Evolutionary conservation across 2,888 invertebrate genomes (phyloP).

Genomic region (Tenthredo distinguenda): DNA sequence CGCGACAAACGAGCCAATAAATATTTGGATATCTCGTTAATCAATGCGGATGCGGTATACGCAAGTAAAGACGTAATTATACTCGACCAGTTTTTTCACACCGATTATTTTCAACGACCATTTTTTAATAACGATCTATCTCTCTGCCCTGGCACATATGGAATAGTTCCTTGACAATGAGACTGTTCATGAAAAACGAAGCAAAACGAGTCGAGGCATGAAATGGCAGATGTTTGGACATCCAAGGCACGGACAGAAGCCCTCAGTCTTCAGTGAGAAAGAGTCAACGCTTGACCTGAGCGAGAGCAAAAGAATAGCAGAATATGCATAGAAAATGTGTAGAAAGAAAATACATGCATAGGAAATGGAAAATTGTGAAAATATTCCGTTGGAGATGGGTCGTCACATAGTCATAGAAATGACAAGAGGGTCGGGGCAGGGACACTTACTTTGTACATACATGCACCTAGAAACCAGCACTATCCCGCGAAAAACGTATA

Average conservation of each 20-base stretch:
- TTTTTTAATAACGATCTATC: neutral
- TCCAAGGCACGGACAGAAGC: neutral
- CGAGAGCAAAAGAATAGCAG: neutral
- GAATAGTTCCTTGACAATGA: neutral
- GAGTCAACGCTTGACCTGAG: constrained; percentile 4
- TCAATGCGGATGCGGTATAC: neutral
- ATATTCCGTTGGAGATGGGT: neutral
- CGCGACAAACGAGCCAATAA: neutral
- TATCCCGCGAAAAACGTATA: neutral
- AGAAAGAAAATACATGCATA: constrained; percentile 21
- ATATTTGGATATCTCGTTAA: neutral
- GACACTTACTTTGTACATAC: neutral
- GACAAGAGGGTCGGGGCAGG: neutral
- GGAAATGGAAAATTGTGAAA: constrained; percentile 9
- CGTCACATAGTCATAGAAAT: constrained; percentile 2
- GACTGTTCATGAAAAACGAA: neutral
- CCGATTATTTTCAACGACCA: neutral
- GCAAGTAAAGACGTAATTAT: neutral
- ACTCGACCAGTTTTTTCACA: neutral
- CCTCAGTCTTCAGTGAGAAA: neutral
- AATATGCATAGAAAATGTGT: constrained; percentile 28
- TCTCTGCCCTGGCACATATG: neutral
- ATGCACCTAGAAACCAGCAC: neutral
- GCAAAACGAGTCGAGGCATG: neutral
- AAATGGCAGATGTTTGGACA: constrained; percentile 23